phyloP scores from a whole-genome alignment of 2,888 invertebrate genomes.

The Clivina fossor region DNA sequence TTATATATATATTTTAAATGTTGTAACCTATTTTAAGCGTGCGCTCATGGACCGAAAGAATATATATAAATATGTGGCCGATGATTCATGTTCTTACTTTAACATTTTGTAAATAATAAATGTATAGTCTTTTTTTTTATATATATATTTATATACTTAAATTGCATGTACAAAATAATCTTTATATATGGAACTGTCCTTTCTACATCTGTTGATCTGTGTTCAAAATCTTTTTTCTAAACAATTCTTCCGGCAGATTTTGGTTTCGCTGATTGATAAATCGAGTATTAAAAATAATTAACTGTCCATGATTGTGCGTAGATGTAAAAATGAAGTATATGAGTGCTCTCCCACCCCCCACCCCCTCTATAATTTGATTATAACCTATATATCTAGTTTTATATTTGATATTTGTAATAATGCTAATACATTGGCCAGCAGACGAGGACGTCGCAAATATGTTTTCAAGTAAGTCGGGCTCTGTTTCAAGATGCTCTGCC shows the following conservation, averaged over 20 bases:
- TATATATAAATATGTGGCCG: slow-evolving; percentile 24
- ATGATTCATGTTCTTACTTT: slow-evolving; percentile 22
- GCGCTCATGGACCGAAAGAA: slow-evolving; percentile 31
- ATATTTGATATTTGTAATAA: slow-evolving; percentile 30
- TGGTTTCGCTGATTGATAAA: not conserved
- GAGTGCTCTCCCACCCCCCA: no score
- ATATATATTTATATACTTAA: slow-evolving; percentile 12
- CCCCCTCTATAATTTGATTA: slow-evolving; percentile 15
- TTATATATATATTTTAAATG: slow-evolving; percentile 19
- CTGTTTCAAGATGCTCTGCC: slow-evolving; percentile 33
- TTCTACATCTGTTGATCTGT: slow-evolving; percentile 17
- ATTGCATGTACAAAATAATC: slow-evolving; percentile 25
- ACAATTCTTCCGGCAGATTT: not conserved
- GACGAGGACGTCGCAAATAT: slow-evolving; percentile 50
- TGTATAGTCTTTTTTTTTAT: slow-evolving; percentile 18
- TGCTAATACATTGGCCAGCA: slow-evolving; percentile 48
- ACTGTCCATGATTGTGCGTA: slow-evolving; percentile 32
- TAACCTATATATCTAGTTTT: slow-evolving; percentile 21
- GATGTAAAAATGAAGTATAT: slow-evolving; percentile 12
- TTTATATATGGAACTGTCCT: slow-evolving; percentile 13
- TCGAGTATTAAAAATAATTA: not conserved
- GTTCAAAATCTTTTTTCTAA: slow-evolving; percentile 2
- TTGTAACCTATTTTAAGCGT: slow-evolving; percentile 30
- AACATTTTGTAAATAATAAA: slow-evolving; percentile 26
- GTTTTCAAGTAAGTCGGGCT: slow-evolving; percentile 49